Evolutionary conservation across 2,113 vertebrate genomes (phyloP).

Genomic region (Mobula hypostoma): DNA sequence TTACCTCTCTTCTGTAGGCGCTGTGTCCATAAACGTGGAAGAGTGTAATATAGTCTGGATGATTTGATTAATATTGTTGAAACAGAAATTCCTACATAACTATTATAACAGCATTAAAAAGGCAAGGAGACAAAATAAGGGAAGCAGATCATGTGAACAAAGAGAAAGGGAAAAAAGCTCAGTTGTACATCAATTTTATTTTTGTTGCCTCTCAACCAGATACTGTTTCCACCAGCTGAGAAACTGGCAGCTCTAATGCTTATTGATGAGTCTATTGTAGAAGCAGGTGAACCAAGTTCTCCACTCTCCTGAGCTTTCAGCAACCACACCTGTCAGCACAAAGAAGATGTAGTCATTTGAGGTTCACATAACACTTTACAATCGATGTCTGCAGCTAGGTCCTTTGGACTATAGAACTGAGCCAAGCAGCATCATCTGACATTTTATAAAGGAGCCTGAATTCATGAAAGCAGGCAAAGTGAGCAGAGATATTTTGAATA

Average conservation of each 20-base stretch:
- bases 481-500: background rate
- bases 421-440: background rate
- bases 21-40: background rate
- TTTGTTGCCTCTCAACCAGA: background rate
- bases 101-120: background rate
- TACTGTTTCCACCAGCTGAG: background rate
- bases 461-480: background rate
- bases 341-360: background rate
- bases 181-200: background rate
- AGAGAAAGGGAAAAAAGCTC: background rate
- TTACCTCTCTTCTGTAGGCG: no score
- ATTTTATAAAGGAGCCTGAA: background rate
- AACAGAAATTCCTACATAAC: background rate
- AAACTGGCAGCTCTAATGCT: conserved; percentile 9
- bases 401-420: background rate
- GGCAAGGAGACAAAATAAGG: background rate
- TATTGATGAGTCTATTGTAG: background rate
- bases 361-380: background rate
- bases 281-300: background rate
- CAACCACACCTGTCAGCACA: background rate
- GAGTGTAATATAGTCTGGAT: background rate
- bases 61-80: background rate
- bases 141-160: background rate
- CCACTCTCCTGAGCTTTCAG: background rate
- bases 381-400: background rate